Evolutionary conservation across 2,113 vertebrate species (phyloP).

Genomic region (Marmota flaviventris): DNA sequence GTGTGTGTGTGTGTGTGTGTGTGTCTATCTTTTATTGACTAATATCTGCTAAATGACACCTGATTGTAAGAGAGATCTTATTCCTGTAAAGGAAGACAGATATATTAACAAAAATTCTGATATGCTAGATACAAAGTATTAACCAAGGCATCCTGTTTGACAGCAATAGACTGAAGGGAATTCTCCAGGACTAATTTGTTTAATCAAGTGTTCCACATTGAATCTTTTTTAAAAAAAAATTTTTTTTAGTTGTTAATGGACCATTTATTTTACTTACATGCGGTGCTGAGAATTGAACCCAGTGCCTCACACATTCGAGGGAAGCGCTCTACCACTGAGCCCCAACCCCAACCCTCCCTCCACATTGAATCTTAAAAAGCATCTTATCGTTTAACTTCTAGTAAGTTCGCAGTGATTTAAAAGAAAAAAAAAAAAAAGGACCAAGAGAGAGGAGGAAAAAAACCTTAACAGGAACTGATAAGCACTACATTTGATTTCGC

Average conservation of each 20-base stretch:
- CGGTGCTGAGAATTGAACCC: too few relatives aligned
- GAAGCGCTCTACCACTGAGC: too few relatives aligned
- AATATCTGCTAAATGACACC: not conserved
- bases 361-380: constrained; percentile 33
- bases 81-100: not conserved
- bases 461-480: not conserved
- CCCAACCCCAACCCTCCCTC: not conserved
- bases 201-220: constrained; percentile 38
- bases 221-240: not conserved
- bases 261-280: too few relatives aligned
- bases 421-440: not conserved
- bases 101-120: not conserved
- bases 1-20: too few relatives aligned
- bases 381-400: constrained; percentile 60
- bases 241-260: too few relatives aligned
- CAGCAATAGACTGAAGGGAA: not conserved
- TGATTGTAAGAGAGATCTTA: not conserved
- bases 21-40: not conserved
- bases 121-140: not conserved
- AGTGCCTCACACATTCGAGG: too few relatives aligned
- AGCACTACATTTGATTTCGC: constrained; percentile 21
- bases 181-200: constrained; percentile 33
- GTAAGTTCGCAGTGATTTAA: constrained; percentile 29
- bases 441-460: not conserved
- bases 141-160: not conserved